Percentiles rank a stretch among this genome's conserved stretches.
Conservation (phyloP, 1,140 invertebrate genomes). For the Macrobrachium nipponense region DNA sequence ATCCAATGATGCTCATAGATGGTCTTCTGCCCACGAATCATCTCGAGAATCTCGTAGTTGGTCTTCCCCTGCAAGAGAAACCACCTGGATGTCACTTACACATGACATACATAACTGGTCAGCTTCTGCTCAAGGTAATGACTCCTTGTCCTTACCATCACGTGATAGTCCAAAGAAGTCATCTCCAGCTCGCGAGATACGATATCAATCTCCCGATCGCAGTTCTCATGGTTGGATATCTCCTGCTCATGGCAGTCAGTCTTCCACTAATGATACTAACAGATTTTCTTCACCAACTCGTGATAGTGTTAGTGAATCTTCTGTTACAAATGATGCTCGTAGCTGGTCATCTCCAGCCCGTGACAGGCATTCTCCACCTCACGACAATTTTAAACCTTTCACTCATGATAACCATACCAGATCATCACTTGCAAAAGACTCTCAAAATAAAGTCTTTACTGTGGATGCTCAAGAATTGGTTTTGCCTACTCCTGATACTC, state of each 20-base stretch:
- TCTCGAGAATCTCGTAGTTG: too few relatives aligned
- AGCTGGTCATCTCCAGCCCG: constrained; percentile 31
- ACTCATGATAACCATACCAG: too few relatives aligned
- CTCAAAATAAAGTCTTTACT: too few relatives aligned
- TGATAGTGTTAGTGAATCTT: constrained; percentile 20
- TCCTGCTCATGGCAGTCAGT: not conserved
- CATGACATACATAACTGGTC: not conserved
- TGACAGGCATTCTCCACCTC: not conserved
- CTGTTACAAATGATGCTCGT: not conserved
- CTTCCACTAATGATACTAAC: constrained; percentile 1
- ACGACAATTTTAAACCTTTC: too few relatives aligned
- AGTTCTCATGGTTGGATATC: constrained; percentile 8
- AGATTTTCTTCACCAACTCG: constrained; percentile 17
- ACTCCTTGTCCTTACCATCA: constrained; percentile 11
- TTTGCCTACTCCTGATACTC: too few relatives aligned
- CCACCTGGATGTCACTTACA: too few relatives aligned
- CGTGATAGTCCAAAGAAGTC: constrained; percentile 20
- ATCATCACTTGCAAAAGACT: too few relatives aligned
- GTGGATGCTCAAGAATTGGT: too few relatives aligned
- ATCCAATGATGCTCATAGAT: constrained; percentile 6
- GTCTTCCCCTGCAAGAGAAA: too few relatives aligned
- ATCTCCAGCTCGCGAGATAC: not conserved
- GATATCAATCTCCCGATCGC: not conserved
- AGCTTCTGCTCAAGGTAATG: not conserved
- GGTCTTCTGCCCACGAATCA: not conserved